Conservation (phyloP, 2,888 invertebrate species). For the Xestia c-nigrum region DNA sequence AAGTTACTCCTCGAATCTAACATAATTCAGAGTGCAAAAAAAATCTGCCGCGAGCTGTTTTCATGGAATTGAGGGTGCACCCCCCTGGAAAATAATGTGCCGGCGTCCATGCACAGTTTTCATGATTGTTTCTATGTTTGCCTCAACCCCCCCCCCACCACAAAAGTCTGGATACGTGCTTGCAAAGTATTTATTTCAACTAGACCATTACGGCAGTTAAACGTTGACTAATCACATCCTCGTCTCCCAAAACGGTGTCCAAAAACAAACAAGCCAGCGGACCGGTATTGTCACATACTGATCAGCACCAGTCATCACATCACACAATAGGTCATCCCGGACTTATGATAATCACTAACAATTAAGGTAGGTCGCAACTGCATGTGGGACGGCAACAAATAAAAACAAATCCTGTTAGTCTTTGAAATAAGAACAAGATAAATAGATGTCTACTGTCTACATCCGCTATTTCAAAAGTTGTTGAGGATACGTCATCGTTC, state of each 20-base stretch:
- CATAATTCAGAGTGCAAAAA: too few relatives aligned
- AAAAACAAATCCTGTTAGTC: constrained; percentile 64
- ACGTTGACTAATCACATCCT: constrained; percentile 17
- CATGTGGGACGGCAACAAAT: constrained; percentile 53
- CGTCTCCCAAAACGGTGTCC: constrained; percentile 14
- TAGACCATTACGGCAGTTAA: too few relatives aligned
- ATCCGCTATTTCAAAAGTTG: constrained; percentile 53
- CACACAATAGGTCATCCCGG: constrained; percentile 71
- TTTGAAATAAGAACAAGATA: constrained; percentile 47
- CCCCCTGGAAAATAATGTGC: too few relatives aligned
- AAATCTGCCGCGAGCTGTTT: too few relatives aligned
- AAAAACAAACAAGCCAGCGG: constrained; percentile 35
- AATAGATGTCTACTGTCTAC: constrained; percentile 56
- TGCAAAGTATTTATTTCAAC: too few relatives aligned
- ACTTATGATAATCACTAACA: constrained; percentile 69
- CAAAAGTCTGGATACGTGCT: too few relatives aligned
- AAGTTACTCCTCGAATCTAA: too few relatives aligned
- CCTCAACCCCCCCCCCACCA: too few relatives aligned
- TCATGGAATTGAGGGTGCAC: too few relatives aligned
- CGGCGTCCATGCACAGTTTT: too few relatives aligned
- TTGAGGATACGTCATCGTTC: constrained; percentile 43
- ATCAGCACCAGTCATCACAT: constrained; percentile 55
- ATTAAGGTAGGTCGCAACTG: constrained; percentile 65
- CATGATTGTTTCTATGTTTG: too few relatives aligned
- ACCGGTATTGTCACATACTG: constrained; percentile 50